Base-by-base conservation (phyloP, 2,888 invertebrate species). In the Polymixis flavicincta region DNA sequence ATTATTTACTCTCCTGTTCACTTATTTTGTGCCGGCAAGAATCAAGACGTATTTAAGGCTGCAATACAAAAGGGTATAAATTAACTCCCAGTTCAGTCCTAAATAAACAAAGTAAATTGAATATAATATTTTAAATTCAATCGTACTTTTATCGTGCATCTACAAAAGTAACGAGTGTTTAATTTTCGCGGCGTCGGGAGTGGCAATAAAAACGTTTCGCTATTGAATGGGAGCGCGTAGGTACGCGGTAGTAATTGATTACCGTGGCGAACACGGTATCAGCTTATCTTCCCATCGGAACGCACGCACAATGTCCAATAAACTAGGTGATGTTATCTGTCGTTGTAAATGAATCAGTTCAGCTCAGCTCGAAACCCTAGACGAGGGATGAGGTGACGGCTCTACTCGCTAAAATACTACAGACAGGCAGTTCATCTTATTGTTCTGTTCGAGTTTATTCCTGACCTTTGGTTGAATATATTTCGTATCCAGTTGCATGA, bases 241-340 rank as follows among this genome's bases (percentile, higher is more conserved):
- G 89, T 86, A 88, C 90, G 90, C 90, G 91, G 92, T 91, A 91
- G 93, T 93, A 93, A 94, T 93, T 95, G 95, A 96, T 96, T 95
- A 93, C 94, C 84, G 91, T 89, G 90, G 89, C 90, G 90, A 90
- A 92, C 94, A 92, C 93, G 92, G 91, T 94, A 95, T 93, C 92
- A 90, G 88, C 87, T 91, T 94, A 96, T 96, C 96, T 87, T 54
- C 76, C 19, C 90, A 96, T 95, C 95, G 88, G 90, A 88, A 86
- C 90, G 90, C 91, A 92, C 92, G 92, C 93, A 95, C 96, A 96
- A 95, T 95, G 95, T 95, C 92, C 94, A 94, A 96, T 96, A 96
- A 96, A 96, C 93, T 92, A 95, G 91, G 85, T 86, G 95, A 95
- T 94, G 88, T 87, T 95, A 96, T 96, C 96, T 91, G 91, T 92